Base-by-base conservation (phyloP, 2,797 vertebrate genomes). In the Rhinophrynus dorsalis region DNA sequence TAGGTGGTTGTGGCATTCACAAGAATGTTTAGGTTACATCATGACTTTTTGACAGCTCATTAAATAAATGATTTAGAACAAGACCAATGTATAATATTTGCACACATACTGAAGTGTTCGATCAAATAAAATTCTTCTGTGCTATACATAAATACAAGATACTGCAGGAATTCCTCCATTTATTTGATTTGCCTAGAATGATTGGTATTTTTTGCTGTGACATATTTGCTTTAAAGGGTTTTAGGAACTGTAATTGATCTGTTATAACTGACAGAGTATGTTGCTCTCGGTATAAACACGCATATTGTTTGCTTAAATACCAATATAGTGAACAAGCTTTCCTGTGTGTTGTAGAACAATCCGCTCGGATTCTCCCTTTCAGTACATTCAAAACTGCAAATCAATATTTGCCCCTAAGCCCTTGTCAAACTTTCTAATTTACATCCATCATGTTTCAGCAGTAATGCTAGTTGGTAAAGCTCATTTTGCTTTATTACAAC, bases 321-420 rank as follows among this genome's bases (percentile, higher is more conserved):
- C 44, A 47, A 65, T 66, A 72, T 27, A 9, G 27, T 20, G 35
- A 59, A 66, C 61, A 52, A 18, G 17, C 27, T 59, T 72, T 66
- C 33, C 44, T 51, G 20, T 65, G 52, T 35, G n/a, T 15, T 7
- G n/a, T 37, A 38, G 42, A 38, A 18, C 37, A 33, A 21, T 33
- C 45, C 38, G 26, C 13, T 51, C 37, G 20, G 44, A 13, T 44
- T 64, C 59, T 50, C 26, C 10, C 26, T 54, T 66, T 45, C 35
- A 76, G 61, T 21, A 72, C 42, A 50, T 78, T 80, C 57, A 67
- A 81, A 67, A 81, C 45, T 73, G 68, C 27, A 64, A 69, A 79
- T 83, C 75, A 80, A 68, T 80, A 79, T 67, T 17, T 62, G 62
- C 51, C 70, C 78, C 77, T 37, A 74, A 67, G 38, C 18, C 68